A percentile compares a stretch with the other conserved stretches of the same genome.
Evolutionary conservation across 2,797 vertebrate genomes (phyloP).

Genomic region (Graptemys geographica): DNA sequence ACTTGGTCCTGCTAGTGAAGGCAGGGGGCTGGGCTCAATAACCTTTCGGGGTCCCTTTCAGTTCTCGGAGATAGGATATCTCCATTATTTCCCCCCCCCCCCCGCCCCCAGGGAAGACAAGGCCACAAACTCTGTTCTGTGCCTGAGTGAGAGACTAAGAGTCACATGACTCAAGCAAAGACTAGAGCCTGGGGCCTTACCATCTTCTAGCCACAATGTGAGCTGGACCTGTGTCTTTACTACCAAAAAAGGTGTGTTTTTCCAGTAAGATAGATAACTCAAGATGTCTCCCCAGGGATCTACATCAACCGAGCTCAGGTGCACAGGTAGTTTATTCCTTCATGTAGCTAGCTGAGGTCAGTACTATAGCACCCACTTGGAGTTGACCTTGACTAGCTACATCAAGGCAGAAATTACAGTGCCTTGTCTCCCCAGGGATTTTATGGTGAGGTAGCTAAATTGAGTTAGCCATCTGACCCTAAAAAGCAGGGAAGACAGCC

Average conservation of each 20-base stretch:
- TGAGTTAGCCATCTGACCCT: not conserved
- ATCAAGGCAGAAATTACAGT: not conserved
- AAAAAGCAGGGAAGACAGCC: not conserved
- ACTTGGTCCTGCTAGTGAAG: too few species aligned
- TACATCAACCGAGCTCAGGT: not conserved
- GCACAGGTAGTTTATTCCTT: not conserved
- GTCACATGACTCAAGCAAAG: not conserved
- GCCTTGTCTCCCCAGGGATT: not conserved
- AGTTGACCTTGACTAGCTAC: not conserved
- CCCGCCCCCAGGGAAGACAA: not conserved
- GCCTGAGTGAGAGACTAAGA: not conserved
- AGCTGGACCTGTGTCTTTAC: not conserved
- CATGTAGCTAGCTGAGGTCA: not conserved
- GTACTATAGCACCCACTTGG: not conserved
- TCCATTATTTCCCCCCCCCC: too few species aligned
- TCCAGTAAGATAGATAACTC: not conserved
- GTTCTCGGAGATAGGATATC: too few species aligned
- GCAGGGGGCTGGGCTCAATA: too few species aligned
- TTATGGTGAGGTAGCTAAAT: not conserved
- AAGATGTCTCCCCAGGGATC: not conserved
- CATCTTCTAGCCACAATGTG: not conserved
- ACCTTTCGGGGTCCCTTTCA: too few species aligned
- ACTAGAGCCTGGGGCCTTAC: not conserved
- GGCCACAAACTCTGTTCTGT: accelerated
- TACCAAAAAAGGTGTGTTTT: not conserved